Evolutionary conservation across 2,888 invertebrate species (phyloP).

Genomic region (Muschampia plurimacula): DNA sequence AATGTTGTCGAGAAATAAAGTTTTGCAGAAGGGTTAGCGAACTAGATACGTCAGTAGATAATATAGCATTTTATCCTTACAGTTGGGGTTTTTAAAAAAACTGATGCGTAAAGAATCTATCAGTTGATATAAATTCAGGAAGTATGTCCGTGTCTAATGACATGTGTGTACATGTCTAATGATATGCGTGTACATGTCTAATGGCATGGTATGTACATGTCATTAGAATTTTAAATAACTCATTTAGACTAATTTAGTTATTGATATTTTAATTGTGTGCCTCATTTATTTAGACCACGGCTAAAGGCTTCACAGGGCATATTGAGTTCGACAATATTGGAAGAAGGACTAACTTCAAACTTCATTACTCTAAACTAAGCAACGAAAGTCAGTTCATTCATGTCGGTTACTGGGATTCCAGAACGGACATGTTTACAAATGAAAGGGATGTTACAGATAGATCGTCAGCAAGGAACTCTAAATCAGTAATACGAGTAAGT

Average conservation of each 20-base stretch:
- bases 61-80: no score
- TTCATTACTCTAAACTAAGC: slow-evolving; percentile 83
- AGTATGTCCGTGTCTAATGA: no score
- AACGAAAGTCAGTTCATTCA: slow-evolving; percentile 84
- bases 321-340: slow-evolving; percentile 89
- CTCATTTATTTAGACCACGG: slow-evolving; percentile 67
- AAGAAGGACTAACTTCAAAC: slow-evolving; percentile 85
- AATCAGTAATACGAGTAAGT: slow-evolving; percentile 86
- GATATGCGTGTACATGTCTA: no score
- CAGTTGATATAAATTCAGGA: no score
- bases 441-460: slow-evolving; percentile 61
- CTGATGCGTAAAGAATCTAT: no score
- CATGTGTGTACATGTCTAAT: no score
- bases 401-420: slow-evolving; percentile 83
- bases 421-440: slow-evolving; percentile 61
- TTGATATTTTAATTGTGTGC: not conserved
- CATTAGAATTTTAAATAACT: not conserved
- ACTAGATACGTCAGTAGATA: no score
- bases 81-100: no score
- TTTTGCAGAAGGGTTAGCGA: no score
- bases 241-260: no score
- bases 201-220: no score
- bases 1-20: no score
- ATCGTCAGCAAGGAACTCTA: slow-evolving; percentile 65
- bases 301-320: slow-evolving; percentile 87